Evolutionary conservation across 2,113 vertebrate genomes (phyloP).

Genomic region (Tautogolabrus adspersus): DNA sequence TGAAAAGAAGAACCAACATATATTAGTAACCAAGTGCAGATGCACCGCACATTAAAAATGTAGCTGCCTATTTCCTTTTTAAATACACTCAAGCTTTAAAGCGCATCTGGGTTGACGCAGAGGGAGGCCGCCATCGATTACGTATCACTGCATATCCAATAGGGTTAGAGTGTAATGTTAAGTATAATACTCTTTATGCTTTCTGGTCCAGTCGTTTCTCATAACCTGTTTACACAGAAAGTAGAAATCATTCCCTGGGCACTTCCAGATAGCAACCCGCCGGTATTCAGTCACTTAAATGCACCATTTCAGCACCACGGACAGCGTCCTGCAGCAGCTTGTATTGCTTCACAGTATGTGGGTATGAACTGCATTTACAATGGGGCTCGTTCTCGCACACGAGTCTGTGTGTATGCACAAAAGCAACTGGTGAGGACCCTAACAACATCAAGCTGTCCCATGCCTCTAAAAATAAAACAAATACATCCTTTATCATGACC

Average conservation of each 20-base stretch:
- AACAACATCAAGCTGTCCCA: too few relatives aligned
- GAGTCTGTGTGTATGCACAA: too few relatives aligned
- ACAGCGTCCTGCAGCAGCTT: slow-evolving; percentile 27
- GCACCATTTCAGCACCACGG: slow-evolving; percentile 59
- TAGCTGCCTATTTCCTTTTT: slow-evolving; percentile 52
- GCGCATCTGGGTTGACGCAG: slow-evolving; percentile 17
- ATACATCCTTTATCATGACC: neutral
- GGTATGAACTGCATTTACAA: neutral
- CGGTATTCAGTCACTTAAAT: neutral
- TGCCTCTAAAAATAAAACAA: neutral
- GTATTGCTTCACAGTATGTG: neutral
- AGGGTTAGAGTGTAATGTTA: slow-evolving; percentile 26
- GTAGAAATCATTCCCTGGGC: neutral
- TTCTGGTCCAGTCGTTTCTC: neutral
- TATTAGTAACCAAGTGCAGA: slow-evolving; percentile 40
- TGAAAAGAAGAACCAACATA: neutral
- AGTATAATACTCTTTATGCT: slow-evolving; percentile 4
- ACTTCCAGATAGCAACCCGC: neutral
- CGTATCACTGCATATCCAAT: slow-evolving; percentile 35
- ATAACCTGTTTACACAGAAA: neutral
- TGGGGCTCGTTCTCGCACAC: neutral
- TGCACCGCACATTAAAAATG: slow-evolving; percentile 62
- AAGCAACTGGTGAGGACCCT: neutral
- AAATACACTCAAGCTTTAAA: slow-evolving; percentile 50
- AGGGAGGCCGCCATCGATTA: slow-evolving; percentile 37